Evolutionary conservation across 2,888 invertebrate species (phyloP).

Genomic region (Ferrisia virgata): DNA sequence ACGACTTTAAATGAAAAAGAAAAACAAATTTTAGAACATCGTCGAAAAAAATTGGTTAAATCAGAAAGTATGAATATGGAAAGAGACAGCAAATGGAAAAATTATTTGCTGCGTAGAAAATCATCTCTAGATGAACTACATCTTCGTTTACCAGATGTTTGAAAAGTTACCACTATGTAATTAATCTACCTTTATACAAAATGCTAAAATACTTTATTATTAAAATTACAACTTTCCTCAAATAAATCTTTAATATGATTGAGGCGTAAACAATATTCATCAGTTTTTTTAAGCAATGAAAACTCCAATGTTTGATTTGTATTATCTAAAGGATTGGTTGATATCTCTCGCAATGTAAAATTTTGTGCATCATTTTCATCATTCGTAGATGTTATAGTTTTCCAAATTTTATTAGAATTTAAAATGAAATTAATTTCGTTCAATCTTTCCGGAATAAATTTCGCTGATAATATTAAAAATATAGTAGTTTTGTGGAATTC

Average conservation of each 20-base stretch:
- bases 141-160: constrained; percentile 18
- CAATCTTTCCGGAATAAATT: constrained; percentile 7
- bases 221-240: constrained; percentile 33
- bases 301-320: background rate
- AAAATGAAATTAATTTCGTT: constrained; percentile 36
- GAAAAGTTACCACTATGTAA: background rate
- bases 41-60: background rate
- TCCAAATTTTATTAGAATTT: constrained; percentile 34
- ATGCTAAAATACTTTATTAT: constrained; percentile 31
- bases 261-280: background rate
- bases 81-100: background rate
- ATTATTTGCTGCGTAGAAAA: background rate
- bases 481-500: background rate
- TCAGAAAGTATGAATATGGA: constrained; percentile 21
- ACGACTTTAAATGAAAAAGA: background rate
- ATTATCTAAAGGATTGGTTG: constrained; percentile 16
- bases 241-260: constrained; percentile 36
- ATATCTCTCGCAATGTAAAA: constrained; percentile 7
- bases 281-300: background rate
- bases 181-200: background rate
- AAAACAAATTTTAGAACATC: background rate
- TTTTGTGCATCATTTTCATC: background rate
- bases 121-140: constrained; percentile 10
- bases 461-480: constrained; percentile 16
- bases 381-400: background rate